Evolutionary conservation across 2,113 vertebrate genomes (phyloP).

Genomic region (Turdus rufiventris): DNA sequence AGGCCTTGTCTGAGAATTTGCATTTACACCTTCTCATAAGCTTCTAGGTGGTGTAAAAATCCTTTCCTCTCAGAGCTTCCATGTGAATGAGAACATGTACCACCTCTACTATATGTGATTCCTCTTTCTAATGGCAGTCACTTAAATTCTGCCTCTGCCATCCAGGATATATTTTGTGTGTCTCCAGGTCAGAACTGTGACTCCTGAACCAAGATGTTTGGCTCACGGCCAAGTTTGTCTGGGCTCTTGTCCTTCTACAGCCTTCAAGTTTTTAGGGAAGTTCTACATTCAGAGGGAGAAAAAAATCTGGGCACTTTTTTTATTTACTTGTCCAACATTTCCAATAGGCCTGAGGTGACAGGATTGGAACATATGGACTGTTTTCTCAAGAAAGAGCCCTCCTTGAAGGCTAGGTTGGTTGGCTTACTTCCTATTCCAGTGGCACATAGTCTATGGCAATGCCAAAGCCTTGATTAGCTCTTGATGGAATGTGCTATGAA

Average conservation of each 20-base stretch:
- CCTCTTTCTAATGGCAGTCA: background rate
- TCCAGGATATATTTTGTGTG: background rate
- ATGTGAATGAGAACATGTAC: background rate
- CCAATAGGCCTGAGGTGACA: background rate
- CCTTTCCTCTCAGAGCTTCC: background rate
- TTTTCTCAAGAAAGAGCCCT: background rate
- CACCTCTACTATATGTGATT: background rate
- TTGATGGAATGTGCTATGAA: background rate
- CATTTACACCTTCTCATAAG: background rate
- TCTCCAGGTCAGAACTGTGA: background rate
- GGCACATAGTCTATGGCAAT: background rate
- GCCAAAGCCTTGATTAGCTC: background rate
- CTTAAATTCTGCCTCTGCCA: background rate
- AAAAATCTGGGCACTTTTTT: background rate
- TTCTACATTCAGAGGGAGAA: background rate
- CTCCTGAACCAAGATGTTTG: rapidly evolving
- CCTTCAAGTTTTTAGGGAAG: background rate
- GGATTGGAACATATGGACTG: background rate
- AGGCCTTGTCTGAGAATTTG: background rate
- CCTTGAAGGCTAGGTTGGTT: background rate
- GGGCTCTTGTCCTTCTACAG: background rate
- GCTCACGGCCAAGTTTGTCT: background rate
- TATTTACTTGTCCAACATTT: background rate
- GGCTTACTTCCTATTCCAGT: background rate
- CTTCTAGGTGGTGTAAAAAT: background rate